Evolutionary conservation across 2,888 invertebrate species (phyloP), one percentile per base, ranked within the genome.

Genomic region (Copidosoma aretas): DNA sequence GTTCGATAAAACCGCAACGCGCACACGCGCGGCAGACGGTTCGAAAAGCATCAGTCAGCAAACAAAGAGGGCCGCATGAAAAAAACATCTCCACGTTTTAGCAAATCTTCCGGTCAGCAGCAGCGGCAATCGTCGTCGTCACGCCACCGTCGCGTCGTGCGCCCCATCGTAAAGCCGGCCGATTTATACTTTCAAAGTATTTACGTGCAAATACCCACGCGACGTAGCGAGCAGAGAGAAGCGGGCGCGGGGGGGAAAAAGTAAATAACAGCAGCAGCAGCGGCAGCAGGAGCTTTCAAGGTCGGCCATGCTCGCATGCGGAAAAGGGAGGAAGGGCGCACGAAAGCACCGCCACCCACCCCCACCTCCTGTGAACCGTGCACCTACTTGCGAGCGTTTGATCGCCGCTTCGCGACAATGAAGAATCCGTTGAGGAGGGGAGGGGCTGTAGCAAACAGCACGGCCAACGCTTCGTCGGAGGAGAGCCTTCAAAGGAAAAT

Each of bases 171-270:
- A 60, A 65, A 66, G 3, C 24, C 46, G 22, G 32, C 10, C 51
- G 41, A 56, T 22, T 66, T 66, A 51, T 66, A 60, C 60, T 66
- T 66, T 61, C 51, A 66, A 66, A 66, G 32, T 32, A 32, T n/a
- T n/a, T n/a, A n/a, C n/a, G n/a, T n/a, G n/a, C 32, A 32, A 5
- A 32, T 8, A 32, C 32, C 3, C 32, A 8, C 32, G 8, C 32
- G 32, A 8, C 32, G n/a, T n/a, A n/a, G n/a, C 32, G 4, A 5
- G 32, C 60, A 22, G 60, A 39, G 19, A 39, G 4, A 19, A 46
- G 21, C 32, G 24, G 39, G 17, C 19, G 25, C 54, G 41, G 1
- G 24, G 39, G 24, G 24, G 19, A 61, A 54, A 52, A 65, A 65
- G 17, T 46, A 2, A 46, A 12, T 43, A 19, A 43, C 32, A 24